Percentiles rank a stretch among this genome's conserved stretches.
phyloP scores from a whole-genome alignment of 2,113 vertebrate species.

The Oncorhynchus gorbuscha region DNA sequence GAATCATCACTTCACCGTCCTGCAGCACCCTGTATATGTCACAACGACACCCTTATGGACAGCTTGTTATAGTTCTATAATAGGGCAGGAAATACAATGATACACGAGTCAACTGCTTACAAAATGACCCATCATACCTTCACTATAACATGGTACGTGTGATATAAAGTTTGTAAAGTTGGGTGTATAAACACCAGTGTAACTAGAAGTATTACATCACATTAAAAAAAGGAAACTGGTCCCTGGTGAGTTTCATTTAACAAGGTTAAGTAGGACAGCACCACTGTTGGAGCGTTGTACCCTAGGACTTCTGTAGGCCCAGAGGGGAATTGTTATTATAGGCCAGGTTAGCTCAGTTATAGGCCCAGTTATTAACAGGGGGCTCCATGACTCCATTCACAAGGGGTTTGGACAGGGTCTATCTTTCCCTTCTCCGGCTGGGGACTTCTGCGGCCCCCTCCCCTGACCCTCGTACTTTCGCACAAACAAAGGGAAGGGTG shows the following conservation, averaged over 20 bases:
- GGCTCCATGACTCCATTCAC: neutral
- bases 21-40: neutral
- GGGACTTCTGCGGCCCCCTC: conserved; percentile 21
- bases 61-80: neutral
- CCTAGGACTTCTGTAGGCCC: neutral
- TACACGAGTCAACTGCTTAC: no score
- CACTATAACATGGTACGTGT: neutral
- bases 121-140: no score
- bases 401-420: conserved; percentile 17
- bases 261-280: neutral
- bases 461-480: conserved; percentile 36
- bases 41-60: neutral
- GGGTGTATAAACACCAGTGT: neutral
- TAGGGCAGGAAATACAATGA: no score
- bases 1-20: conserved; percentile 31
- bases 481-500: conserved; percentile 38
- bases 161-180: neutral
- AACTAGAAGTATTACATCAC: neutral
- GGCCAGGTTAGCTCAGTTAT: neutral
- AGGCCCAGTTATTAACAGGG: neutral
- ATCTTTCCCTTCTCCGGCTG: conserved; percentile 52
- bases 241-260: neutral
- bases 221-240: neutral
- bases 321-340: neutral
- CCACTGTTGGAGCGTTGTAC: neutral